Base-by-base conservation (phyloP, 1,140 invertebrate species). In the Bombus soroeensis region DNA sequence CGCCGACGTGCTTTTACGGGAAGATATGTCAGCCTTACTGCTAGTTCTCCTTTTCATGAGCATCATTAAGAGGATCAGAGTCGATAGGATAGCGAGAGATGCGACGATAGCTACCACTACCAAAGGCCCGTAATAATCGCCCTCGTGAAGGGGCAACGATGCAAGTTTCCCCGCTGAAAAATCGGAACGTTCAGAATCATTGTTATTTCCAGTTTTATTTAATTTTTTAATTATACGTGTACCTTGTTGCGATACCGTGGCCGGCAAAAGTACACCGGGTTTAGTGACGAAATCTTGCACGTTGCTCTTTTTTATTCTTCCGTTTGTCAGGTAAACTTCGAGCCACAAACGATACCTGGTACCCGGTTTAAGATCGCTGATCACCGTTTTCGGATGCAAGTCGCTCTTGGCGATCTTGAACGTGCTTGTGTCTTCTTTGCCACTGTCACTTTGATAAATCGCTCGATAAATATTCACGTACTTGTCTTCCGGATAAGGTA, bases 391-490 rank as follows among this genome's bases (percentile, higher is more conserved):
- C 0, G 97, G 96, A 2, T 97, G 96, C 28, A 97, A 96, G 91
- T 98, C 98, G 87, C 97, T 95, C 74, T 98, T 97, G 3, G 98
- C 97, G 37, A 98, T 96, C 94, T 98, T 97, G 93, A 98, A 98
- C 0, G 96, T 97, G 91, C 97, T 98, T 1, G 97, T 97, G 87
- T 98, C 97, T 86, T 98, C 97, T 87, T 97, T 97, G 9, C 96
- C 96, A 3, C 96, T 96, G 92, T 97, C 97, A 89, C 96, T 97
- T 89, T 98, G 97, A 93, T 98, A 98, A 81, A 98, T 97, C 5
- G 98, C 97, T 87, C 98, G 96, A 94, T 97, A 98, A 87, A 99
- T 98, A 89, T 98, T 97, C n/a, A 99, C 97, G 95, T 97, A 98
- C 92, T 98, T 98, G 89, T 98, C 98, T 87, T 98, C 97, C 0